Evolutionary conservation across 2,797 vertebrate genomes (phyloP).

Genomic region (Gallinago stenura): DNA sequence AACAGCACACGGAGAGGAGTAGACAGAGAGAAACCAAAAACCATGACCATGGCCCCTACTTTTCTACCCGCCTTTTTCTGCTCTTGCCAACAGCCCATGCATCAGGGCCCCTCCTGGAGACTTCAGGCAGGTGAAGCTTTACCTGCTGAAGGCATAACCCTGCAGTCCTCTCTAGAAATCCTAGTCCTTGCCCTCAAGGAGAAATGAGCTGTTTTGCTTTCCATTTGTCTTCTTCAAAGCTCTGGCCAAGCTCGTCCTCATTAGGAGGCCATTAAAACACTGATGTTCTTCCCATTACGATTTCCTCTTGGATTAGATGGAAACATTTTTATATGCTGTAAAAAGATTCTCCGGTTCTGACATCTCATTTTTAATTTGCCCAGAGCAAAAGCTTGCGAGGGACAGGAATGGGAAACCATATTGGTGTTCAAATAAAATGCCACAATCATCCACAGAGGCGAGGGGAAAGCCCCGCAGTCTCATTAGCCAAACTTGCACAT

Average conservation of each 20-base stretch:
- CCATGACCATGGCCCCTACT: accelerated
- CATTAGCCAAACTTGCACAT: constrained; percentile 65
- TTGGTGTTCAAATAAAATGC: constrained; percentile 50
- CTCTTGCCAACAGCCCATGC: background rate
- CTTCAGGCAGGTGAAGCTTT: background rate
- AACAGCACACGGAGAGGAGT: constrained; percentile 1
- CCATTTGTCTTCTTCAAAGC: constrained; percentile 49
- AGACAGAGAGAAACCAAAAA: constrained; percentile 30
- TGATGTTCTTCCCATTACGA: background rate
- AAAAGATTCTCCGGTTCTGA: constrained; percentile 27
- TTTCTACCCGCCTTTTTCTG: background rate
- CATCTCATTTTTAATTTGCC: constrained; percentile 35
- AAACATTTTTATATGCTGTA: background rate
- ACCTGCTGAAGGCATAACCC: background rate
- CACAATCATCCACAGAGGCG: constrained; percentile 10
- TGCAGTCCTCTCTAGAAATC: background rate
- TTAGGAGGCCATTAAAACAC: constrained; percentile 47
- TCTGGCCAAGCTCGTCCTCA: constrained; percentile 34
- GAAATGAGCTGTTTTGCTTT: constrained; percentile 22
- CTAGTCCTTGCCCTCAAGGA: constrained; percentile 17
- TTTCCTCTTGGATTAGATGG: constrained; percentile 58
- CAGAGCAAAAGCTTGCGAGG: constrained; percentile 5
- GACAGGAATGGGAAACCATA: constrained; percentile 27
- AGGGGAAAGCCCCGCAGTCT: constrained; percentile 54
- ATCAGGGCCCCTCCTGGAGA: background rate